Base-by-base conservation (phyloP, 2,888 invertebrate genomes). In the Deilephila porcellus region DNA sequence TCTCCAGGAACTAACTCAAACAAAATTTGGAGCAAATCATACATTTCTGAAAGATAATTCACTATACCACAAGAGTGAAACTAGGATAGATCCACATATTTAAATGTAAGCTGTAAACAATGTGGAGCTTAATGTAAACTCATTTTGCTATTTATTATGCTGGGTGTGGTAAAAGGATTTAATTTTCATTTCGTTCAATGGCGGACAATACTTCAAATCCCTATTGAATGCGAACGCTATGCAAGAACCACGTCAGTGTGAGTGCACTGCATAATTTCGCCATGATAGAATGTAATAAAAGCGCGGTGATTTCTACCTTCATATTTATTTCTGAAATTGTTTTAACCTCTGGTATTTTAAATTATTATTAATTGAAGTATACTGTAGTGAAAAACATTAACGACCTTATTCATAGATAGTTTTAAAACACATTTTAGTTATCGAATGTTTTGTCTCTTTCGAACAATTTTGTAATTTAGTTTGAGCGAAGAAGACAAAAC, bases 111-210 rank as follows among this genome's bases (percentile, higher is more conserved):
- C 20, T 52, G 6, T 25, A 14, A 17, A 52, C 67, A 25, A 67
- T 67, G 6, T 29, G 17, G 45, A 67, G 20, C 67, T 52, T 45
- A 52, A 25, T 52, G 11, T 52, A 52, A 52, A 25, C 67, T 52
- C 52, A 67, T 67, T 52, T 64, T 67, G 25, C 67, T 52, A 25
- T 52, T 67, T 52, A 67, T 25, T 67, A 67, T 45, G 67, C 70
- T 56, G 67, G 71, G 29, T 60, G 60, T 71, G 70, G 71, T 71
- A 71, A 75, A 75, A 73, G 32, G 73, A 71, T 71, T 71, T 62
- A 73, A 75, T 75, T 67, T 67, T 67, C 67, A 67, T 67, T 67
- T 52, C 45, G 67, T 67, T 45, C 64, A 52, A 67, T 67, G 52
- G 67, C 67, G 52, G 52, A 67, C 52, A 25, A 67, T 67, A 52